Percentiles rank a stretch among this genome's conserved stretches.
phyloP scores from a whole-genome alignment of 2,888 invertebrate genomes.

The Embidobia sp. region DNA sequence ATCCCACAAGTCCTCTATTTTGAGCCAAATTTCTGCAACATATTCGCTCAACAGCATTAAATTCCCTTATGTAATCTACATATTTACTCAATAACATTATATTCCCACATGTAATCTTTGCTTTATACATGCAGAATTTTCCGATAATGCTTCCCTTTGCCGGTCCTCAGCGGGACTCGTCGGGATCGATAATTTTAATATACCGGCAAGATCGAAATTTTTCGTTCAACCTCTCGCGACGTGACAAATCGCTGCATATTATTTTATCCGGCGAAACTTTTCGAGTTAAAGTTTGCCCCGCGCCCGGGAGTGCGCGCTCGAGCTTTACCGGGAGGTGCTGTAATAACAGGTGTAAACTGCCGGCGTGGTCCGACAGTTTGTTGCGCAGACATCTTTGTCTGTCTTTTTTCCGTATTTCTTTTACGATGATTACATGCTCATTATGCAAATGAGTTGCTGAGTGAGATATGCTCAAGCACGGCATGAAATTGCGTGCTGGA shows the following conservation, averaged over 20 bases:
- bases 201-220: constrained; percentile 21
- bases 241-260: constrained; percentile 32
- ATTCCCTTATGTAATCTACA: constrained; percentile 12
- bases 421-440: constrained; percentile 38
- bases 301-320: background rate
- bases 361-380: constrained; percentile 1
- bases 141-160: constrained; percentile 20
- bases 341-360: constrained; percentile 33
- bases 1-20: background rate
- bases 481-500: constrained; percentile 17
- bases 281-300: constrained; percentile 16
- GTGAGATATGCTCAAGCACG: constrained; percentile 25
- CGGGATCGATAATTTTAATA: constrained; percentile 19
- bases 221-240: background rate
- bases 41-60: constrained; percentile 3
- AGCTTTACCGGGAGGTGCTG: constrained; percentile 3
- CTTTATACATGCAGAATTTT: constrained; percentile 22
- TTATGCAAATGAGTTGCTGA: constrained; percentile 43
- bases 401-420: constrained; percentile 12
- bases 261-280: constrained; percentile 16
- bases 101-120: constrained; percentile 14
- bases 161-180: background rate
- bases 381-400: background rate
- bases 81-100: constrained; percentile 13
- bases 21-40: no score